phyloP scores from a whole-genome alignment of 2,797 vertebrate genomes.

The Harpagifer antarcticus region DNA sequence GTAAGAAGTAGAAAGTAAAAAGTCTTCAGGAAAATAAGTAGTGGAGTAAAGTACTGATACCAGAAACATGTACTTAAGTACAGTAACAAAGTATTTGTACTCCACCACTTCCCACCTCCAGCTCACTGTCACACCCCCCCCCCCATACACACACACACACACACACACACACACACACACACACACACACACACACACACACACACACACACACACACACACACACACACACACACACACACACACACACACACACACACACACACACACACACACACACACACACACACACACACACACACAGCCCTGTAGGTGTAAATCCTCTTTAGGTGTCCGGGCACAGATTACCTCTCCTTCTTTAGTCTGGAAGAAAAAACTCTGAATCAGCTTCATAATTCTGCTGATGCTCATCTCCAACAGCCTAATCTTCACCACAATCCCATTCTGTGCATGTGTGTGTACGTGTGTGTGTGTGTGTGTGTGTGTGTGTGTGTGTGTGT shows the following conservation, averaged over 20 bases:
- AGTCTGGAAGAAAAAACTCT: conserved; percentile 59
- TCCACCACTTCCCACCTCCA: no score
- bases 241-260: conserved; percentile 14
- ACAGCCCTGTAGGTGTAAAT: conserved; percentile 72
- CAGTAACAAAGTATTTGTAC: no score
- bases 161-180: no score
- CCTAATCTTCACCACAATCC: conserved; percentile 68
- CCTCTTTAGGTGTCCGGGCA: conserved; percentile 62
- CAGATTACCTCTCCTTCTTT: conserved; percentile 72
- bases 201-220: conserved; percentile 1
- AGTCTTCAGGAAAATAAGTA: no score
- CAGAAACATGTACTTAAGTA: no score
- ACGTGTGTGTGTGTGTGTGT: no score
- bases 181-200: not conserved
- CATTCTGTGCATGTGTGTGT: conserved; percentile 18
- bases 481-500: no score
- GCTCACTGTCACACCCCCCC: no score
- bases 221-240: conserved; percentile 13
- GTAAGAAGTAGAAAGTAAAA: no score
- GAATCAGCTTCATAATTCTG: conserved; percentile 74
- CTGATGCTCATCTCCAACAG: conserved; percentile 75
- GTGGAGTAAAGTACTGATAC: no score
- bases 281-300: conserved; percentile 22
- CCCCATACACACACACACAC: no score
- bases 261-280: conserved; percentile 17